phyloP scores from a whole-genome alignment of 2,888 invertebrate genomes.

The Orthonevra nobilis region DNA sequence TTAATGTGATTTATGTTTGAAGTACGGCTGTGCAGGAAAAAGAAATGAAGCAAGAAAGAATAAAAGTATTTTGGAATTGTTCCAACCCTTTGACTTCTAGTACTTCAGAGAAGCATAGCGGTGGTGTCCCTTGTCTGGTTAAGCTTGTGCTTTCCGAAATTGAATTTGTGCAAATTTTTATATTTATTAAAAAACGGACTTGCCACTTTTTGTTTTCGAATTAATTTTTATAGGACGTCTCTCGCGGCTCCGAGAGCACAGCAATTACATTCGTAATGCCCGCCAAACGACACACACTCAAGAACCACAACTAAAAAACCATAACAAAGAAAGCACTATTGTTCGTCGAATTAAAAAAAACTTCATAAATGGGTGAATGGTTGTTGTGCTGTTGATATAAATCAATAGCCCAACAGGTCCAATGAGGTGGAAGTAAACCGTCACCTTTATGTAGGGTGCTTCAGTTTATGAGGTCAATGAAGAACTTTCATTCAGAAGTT shows the following conservation, averaged over 20 bases:
- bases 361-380: neutral
- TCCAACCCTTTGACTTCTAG: constrained; percentile 24
- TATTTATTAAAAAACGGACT: constrained; percentile 32
- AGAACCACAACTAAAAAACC: constrained; percentile 8
- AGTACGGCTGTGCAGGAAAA: constrained; percentile 26
- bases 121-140: constrained; percentile 17
- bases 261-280: too few relatives aligned
- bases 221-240: too few relatives aligned
- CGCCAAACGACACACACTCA: too few relatives aligned
- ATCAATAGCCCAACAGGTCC: too few relatives aligned
- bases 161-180: constrained; percentile 24
- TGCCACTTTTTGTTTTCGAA: constrained; percentile 57
- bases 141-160: constrained; percentile 35
- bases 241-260: too few relatives aligned
- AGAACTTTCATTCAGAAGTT: neutral
- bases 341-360: constrained; percentile 42
- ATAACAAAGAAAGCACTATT: constrained; percentile 31
- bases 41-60: neutral
- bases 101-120: constrained; percentile 42
- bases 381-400: neutral
- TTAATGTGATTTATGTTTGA: constrained; percentile 12
- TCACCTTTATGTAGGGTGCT: too few relatives aligned
- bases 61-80: too few relatives aligned
- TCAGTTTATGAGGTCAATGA: neutral
- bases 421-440: too few relatives aligned